These are phyloP conservation scores for Cyclura pinguis DNA, from an alignment of 2,797 vertebrate genomes.

Conservation along the genomic window DNA sequence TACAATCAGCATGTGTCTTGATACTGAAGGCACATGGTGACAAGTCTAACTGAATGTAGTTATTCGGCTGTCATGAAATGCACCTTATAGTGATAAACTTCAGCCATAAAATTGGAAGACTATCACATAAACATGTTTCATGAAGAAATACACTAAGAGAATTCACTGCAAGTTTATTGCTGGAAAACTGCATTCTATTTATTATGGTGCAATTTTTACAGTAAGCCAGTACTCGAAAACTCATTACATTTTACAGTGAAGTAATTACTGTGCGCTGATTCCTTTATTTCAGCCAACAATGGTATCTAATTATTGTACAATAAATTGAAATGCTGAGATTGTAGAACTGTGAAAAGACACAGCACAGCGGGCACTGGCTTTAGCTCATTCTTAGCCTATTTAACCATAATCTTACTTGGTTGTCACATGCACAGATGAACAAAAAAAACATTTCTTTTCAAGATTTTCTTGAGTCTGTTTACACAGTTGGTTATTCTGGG, in stretches of 20 bases:
- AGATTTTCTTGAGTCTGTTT: neutral
- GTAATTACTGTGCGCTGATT: constrained; percentile 80
- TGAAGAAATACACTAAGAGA: constrained; percentile 86
- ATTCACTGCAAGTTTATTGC: constrained; percentile 84
- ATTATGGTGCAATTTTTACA: constrained; percentile 81
- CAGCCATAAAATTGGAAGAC: constrained; percentile 87
- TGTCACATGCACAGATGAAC: constrained; percentile 50
- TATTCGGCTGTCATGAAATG: constrained; percentile 88
- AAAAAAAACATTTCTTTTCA: neutral
- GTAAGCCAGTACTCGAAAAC: constrained; percentile 75
- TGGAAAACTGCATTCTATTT: constrained; percentile 81
- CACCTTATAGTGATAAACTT: constrained; percentile 88
- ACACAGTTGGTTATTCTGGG: neutral
- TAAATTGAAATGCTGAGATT: constrained; percentile 75
- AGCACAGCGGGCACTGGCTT: constrained; percentile 41
- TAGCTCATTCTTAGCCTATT: constrained; percentile 34
- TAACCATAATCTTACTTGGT: constrained; percentile 52
- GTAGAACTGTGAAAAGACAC: constrained; percentile 66
- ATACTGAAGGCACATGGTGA: constrained; percentile 85
- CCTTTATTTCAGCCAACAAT: constrained; percentile 77
- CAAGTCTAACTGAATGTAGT: constrained; percentile 88
- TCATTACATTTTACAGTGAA: constrained; percentile 83
- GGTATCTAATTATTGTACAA: constrained; percentile 80
- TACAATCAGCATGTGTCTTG: constrained; percentile 90
- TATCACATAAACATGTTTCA: constrained; percentile 90